Evolutionary conservation across 2,888 invertebrate genomes (phyloP), one percentile per base, ranked within the genome.

Genomic region (Drosophila meridionalis): DNA sequence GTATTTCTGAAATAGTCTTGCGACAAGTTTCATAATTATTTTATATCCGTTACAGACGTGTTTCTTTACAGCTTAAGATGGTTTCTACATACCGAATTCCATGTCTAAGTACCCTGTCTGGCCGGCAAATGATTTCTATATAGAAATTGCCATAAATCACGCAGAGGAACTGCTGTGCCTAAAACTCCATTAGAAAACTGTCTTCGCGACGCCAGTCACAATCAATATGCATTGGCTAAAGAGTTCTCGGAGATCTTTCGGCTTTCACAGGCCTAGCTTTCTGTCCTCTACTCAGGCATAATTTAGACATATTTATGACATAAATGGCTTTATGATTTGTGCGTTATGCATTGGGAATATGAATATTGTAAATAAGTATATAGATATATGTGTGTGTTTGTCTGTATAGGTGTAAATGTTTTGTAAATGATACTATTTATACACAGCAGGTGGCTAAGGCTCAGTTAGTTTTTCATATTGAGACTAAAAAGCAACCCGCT

Each of bases 281-380:
- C 40, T 3, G 26, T 34, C n/a, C n/a, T 36, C 42, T 53, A 14
- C 38, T 30, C 6, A 12, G 28, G 62, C 69, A 58, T 70, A 67
- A 74, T 70, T 62, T 74, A 74, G 62, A 77, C 66, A 69, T 80
- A 71, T 63, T 48, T 48, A 34, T 67, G 67, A 71, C 62, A 68
- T 61, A 73, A 63, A 71, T 67, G 57, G 45, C 26, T 55, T 28
- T 53, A 60, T 80, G 81, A 73, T 69, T 74, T 85, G 73, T 82
- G 63, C 58, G 40, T 34, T 59, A 63, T 70, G 59, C 59, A 58
- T 26, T 53, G 5, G 14, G 75, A 67, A 74, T 61, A 72, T 60
- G 57, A 58, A 58, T 30, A 40, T 40, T 6, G 57, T n/a, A 9
- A 64, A 73, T 9, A 45, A 12, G 48, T 20, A n/a, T 67, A 76